phyloP scores from a whole-genome alignment of 2,113 vertebrate species.

The Shinisaurus crocodilurus region DNA sequence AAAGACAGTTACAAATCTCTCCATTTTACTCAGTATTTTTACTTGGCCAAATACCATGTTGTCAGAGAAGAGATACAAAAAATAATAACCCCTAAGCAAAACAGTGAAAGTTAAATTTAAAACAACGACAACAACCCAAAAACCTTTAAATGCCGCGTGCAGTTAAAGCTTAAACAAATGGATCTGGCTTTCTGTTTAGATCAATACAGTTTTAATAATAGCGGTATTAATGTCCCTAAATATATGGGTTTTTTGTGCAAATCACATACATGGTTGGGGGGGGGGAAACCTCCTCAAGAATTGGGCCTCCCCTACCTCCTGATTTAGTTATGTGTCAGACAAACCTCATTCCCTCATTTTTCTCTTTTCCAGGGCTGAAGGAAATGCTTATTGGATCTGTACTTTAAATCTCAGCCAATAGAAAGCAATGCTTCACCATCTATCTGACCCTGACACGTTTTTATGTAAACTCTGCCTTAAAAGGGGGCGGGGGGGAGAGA shows the following conservation, averaged over 20 bases:
- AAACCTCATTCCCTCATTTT: constrained; percentile 63
- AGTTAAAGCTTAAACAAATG: constrained; percentile 56
- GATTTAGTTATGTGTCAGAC: constrained; percentile 67
- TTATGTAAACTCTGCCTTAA: constrained; percentile 51
- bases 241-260: constrained; percentile 54
- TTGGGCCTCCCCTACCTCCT: constrained; percentile 63
- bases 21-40: constrained; percentile 26
- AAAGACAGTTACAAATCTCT: constrained; percentile 36
- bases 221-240: constrained; percentile 60
- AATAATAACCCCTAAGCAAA: constrained; percentile 35
- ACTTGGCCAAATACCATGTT: background rate
- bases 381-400: constrained; percentile 57
- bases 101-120: background rate
- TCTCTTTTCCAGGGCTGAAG: constrained; percentile 55
- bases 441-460: constrained; percentile 41
- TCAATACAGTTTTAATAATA: constrained; percentile 63
- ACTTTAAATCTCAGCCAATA: constrained; percentile 52
- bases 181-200: constrained; percentile 48
- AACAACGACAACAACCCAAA: background rate
- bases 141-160: constrained; percentile 36
- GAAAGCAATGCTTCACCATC: constrained; percentile 49
- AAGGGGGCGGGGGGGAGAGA: constrained; percentile 19
- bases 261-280: constrained; percentile 29
- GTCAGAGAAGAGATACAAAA: constrained; percentile 42
- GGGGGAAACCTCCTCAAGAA: constrained; percentile 25